Conservation (phyloP, 2,888 invertebrate species). For the Microplitis deprimator region DNA sequence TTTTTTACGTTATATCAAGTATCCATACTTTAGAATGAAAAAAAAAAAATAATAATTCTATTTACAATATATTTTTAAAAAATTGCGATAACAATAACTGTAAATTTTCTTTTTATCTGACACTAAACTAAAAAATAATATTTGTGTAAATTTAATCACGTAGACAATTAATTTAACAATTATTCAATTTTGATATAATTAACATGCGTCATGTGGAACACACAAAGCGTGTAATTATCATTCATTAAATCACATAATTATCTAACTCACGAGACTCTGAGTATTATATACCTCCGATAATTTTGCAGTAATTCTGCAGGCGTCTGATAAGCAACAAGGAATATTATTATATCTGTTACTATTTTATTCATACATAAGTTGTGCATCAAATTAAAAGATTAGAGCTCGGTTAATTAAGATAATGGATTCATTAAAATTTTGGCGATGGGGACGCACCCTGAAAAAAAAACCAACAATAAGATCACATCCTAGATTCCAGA, state of each 20-base stretch:
- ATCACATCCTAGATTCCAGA: constrained; percentile 47
- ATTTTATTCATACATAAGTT: background rate
- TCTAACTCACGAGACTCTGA: constrained; percentile 26
- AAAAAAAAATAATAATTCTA: background rate
- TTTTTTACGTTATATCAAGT: too few relatives aligned
- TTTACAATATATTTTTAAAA: background rate
- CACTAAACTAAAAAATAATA: background rate
- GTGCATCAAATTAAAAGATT: background rate
- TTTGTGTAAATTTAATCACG: background rate
- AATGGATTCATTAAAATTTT: constrained; percentile 46
- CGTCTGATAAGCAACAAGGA: constrained; percentile 35
- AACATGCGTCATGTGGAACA: constrained; percentile 16
- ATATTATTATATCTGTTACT: background rate
- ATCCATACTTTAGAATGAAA: too few relatives aligned
- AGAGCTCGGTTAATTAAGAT: constrained; percentile 19
- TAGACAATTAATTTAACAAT: constrained; percentile 1
- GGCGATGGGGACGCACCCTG: constrained; percentile 26
- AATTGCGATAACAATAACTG: background rate
- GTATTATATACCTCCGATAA: background rate
- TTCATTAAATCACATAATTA: constrained; percentile 45
- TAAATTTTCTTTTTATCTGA: too few relatives aligned
- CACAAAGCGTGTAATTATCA: constrained; percentile 43
- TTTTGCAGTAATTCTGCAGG: constrained; percentile 32
- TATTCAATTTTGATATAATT: background rate
- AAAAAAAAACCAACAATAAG: background rate